Base-by-base conservation (phyloP, 30 jellyfish, hydroid and myxozoan genomes). In the Pelagia noctiluca region DNA sequence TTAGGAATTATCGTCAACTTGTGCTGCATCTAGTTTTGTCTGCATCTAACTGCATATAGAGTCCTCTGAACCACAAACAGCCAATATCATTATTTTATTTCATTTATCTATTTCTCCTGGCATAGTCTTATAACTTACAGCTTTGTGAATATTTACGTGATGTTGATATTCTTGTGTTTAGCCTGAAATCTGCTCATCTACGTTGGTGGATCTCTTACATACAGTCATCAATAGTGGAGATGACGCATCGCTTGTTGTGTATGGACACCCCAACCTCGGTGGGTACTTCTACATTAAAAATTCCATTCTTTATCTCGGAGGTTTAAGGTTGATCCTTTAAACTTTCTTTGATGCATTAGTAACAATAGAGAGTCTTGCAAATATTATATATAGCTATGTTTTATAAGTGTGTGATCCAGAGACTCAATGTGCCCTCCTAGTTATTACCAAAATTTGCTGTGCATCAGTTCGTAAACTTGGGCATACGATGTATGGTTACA, bases 231-330 rank as follows among this genome's bases (percentile, higher is more conserved):
- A 87, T 79, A 75, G 90, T 62, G 88, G 95, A 28, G 93, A 93
- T 54, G 98, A 93, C 48, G 98, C 98, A 0, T 77, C 93, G 18
- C 47, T 93, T 19, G 24, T 93, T 13, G 80, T 94, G 13, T 93
- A 86, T 50, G 98, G 98, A 24, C 93, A 93, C 52, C 92, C 98
- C 13, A 81, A 76, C 35, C 85, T 93, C 1, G 98, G 98, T 93
- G 30, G 19, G 82, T 28, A 36, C 1, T 5, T 26, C 10, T 0
- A 0, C 3, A 3, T 21, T 23, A 0, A 24, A 19, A 23, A 26
- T 23, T 23, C 18, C 25, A 18, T 63, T 8, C 24, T 21, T 63
- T 62, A 18, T 63, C 25, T 53, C 11, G 25, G 21, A 53, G 69
- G 5, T 3, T 53, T 53, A 53, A 2, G 11, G 5, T 2, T 29